Percentiles rank a stretch among this genome's conserved stretches.
Conservation (phyloP, 37 sponge, comb jelly and placozoan genomes). For the Geodia barretti region DNA sequence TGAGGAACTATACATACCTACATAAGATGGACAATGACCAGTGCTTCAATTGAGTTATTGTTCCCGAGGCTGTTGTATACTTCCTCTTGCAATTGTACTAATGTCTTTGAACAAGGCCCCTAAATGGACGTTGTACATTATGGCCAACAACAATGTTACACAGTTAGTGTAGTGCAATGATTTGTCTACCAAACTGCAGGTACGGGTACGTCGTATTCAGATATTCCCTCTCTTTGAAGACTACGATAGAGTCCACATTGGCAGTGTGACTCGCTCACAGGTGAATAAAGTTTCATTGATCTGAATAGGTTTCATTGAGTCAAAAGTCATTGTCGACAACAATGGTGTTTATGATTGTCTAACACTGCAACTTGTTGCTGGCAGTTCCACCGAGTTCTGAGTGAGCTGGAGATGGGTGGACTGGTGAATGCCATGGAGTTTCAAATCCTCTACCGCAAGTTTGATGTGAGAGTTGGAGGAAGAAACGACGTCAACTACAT, state of each 20-base stretch:
- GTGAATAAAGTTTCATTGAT: conserved; percentile 41
- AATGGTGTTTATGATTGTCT: background rate
- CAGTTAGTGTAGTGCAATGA: too few relatives aligned
- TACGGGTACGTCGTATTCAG: conserved; percentile 81
- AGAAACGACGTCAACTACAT: conserved; percentile 87
- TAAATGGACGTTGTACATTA: too few relatives aligned
- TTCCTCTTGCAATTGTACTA: too few relatives aligned
- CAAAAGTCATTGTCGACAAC: too few relatives aligned
- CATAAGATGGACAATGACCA: too few relatives aligned
- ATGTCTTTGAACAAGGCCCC: too few relatives aligned
- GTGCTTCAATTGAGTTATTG: too few relatives aligned
- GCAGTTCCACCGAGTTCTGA: conserved; percentile 92
- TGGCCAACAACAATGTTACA: too few relatives aligned
- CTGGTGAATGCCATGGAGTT: conserved; percentile 76
- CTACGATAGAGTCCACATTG: conserved; percentile 87
- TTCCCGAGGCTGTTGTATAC: too few relatives aligned
- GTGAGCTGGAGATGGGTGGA: conserved; percentile 64
- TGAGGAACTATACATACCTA: background rate
- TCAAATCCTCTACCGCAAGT: conserved; percentile 67
- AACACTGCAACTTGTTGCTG: background rate
- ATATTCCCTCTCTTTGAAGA: conserved; percentile 90
- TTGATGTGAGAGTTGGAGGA: conserved; percentile 79
- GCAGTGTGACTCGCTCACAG: conserved; percentile 84
- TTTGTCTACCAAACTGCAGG: conserved; percentile 44
- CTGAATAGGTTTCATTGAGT: too few relatives aligned